Evolutionary conservation across 1,140 invertebrate genomes (phyloP), one percentile per base, ranked within the genome.

Genomic region (Lepidurus arcticus): DNA sequence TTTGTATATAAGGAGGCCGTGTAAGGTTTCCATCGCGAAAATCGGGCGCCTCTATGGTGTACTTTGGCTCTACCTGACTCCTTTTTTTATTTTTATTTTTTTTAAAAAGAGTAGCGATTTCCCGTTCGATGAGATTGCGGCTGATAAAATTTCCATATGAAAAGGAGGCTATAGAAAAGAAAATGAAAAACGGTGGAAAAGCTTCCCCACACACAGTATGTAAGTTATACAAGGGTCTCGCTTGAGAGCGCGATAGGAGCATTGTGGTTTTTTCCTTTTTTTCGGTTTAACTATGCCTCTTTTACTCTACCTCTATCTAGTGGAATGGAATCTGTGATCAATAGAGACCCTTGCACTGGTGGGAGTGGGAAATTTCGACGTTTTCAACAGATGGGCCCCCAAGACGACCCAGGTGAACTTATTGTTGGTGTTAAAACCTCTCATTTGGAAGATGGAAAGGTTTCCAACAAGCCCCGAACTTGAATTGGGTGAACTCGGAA

Each of bases 371-470:
- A 65, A 65, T 65, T 65, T 65, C 53, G 53, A 13, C 53, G 53
- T 65, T 21, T 65, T 65, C 53, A 65, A 65, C 53, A 65, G 53
- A 65, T 65, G 53, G 53, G 53, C 53, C 53, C 53, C 53, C 53
- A 65, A 65, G 53, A 65, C 53, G 53, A 65, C 53, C 53, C 53
- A 65, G 13, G 13, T 65, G 53, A 65, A 65, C 53, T 65, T 65
- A 65, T 65, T 65, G 53, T 65, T 65, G 13, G 53, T 65, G 53
- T 65, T 65, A 65, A 65, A 65, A 65, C 53, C 53, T 65, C 53
- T 65, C 53, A 65, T 65, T 65, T 65, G 16, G 53, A 65, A 65
- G 53, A 65, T 21, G 16, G 53, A 13, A 8, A n/a, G 53, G 53
- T 65, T 65, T 65, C 53, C 13, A 9, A 13, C 21, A 65, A 65